Conservation (phyloP, 2,797 vertebrate genomes). For the Ataeniobius toweri region DNA sequence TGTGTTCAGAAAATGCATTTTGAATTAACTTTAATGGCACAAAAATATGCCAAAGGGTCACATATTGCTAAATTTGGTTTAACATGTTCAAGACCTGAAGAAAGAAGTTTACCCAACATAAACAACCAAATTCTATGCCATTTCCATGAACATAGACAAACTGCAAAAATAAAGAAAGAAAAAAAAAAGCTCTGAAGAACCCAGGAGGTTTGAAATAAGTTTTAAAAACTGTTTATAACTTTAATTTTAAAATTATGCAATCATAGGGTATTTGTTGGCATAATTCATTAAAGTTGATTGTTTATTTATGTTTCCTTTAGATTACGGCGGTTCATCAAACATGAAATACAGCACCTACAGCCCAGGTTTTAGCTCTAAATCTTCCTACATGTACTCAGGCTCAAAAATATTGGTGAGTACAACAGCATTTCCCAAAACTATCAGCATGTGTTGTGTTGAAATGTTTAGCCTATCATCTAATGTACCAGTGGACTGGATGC, state of each 20-base stretch:
- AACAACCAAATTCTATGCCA: background rate
- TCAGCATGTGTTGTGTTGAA: slow-evolving; percentile 6
- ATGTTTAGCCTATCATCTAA: slow-evolving; percentile 5
- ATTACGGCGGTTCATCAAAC: slow-evolving; percentile 72
- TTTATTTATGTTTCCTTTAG: slow-evolving; percentile 44
- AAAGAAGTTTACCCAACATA: too few relatives aligned
- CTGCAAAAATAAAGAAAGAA: background rate
- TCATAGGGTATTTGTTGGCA: background rate
- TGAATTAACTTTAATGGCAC: too few relatives aligned
- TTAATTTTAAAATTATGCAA: background rate
- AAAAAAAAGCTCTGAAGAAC: background rate
- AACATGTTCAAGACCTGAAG: background rate
- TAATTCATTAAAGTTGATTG: background rate
- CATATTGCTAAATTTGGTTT: background rate
- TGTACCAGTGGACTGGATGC: slow-evolving; percentile 4
- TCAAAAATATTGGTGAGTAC: slow-evolving; percentile 75
- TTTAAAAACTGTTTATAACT: too few relatives aligned
- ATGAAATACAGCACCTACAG: slow-evolving; percentile 74
- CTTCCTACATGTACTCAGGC: slow-evolving; percentile 68
- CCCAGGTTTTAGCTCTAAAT: slow-evolving; percentile 78
- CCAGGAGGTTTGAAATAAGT: too few relatives aligned
- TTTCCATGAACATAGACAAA: background rate
- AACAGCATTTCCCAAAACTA: slow-evolving; percentile 2
- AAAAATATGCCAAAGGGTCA: too few relatives aligned
- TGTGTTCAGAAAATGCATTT: background rate